A percentile compares a stretch with the other conserved stretches of the same genome.
Evolutionary conservation across 2,888 invertebrate genomes (phyloP).

Genomic region (Conops quadrifasciatus): DNA sequence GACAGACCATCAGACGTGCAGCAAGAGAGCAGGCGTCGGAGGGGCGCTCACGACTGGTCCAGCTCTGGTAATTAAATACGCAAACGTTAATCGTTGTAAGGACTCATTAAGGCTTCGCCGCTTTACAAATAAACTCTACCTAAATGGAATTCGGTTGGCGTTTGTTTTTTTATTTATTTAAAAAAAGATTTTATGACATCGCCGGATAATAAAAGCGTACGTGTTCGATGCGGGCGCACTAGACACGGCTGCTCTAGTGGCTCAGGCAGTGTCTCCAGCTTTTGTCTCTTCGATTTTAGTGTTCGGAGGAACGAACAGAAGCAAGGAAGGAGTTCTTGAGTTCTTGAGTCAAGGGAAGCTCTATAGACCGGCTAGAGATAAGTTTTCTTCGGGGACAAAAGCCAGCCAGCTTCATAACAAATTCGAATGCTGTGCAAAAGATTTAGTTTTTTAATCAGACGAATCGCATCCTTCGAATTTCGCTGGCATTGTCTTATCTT

Average conservation of each 20-base stretch:
- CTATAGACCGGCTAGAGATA: neutral
- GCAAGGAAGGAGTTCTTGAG: neutral
- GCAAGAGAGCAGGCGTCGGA: neutral
- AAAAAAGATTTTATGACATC: neutral
- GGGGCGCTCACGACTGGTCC: too few species aligned
- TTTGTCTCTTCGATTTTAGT: too few species aligned
- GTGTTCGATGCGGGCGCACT: neutral
- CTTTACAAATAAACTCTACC: neutral
- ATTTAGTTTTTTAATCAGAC: too few species aligned
- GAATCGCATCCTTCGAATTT: too few species aligned
- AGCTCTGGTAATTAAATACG: neutral
- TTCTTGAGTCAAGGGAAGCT: neutral
- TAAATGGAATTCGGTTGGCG: neutral
- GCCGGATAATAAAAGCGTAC: neutral
- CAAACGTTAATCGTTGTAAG: neutral
- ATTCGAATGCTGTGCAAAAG: too few species aligned
- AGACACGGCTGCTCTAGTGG: too few species aligned
- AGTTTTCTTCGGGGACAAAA: neutral
- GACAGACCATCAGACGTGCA: neutral
- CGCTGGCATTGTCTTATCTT: too few species aligned
- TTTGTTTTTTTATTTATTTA: neutral
- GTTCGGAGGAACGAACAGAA: too few species aligned
- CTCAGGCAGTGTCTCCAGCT: too few species aligned
- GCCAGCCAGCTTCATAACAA: too few species aligned
- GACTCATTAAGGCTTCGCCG: neutral